Evolutionary conservation across 2,888 invertebrate genomes (phyloP).

Genomic region (Drosophila peninsularis): DNA sequence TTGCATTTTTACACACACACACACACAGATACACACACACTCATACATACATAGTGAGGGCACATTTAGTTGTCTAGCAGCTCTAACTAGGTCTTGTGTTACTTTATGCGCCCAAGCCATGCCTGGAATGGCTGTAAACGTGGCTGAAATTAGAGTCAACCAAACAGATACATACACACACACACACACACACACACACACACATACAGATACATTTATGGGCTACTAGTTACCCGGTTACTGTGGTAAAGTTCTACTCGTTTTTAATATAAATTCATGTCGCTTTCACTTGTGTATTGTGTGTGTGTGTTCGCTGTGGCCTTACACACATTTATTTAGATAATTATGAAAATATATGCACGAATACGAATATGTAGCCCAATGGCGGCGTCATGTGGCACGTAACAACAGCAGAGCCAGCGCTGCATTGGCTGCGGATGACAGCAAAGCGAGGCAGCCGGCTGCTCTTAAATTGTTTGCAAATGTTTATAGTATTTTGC

Average conservation of each 20-base stretch:
- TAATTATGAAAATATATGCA: slow-evolving; percentile 72
- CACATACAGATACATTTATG: slow-evolving; percentile 59
- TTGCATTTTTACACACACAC: slow-evolving; percentile 57
- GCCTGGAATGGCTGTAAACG: slow-evolving; percentile 42
- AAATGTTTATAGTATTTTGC: slow-evolving; percentile 28
- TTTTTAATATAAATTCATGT: slow-evolving; percentile 76
- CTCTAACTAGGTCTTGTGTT: slow-evolving; percentile 68
- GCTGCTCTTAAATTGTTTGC: slow-evolving; percentile 32
- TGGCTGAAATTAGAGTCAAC: slow-evolving; percentile 61
- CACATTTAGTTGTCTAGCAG: slow-evolving; percentile 32
- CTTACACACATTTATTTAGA: slow-evolving; percentile 71
- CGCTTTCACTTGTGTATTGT: slow-evolving; percentile 65
- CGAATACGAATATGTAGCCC: slow-evolving; percentile 28
- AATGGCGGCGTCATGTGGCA: slow-evolving; percentile 42
- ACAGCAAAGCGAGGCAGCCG: slow-evolving; percentile 5
- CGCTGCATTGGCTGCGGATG: slow-evolving; percentile 16
- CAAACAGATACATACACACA: slow-evolving; percentile 38
- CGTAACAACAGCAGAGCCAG: slow-evolving; percentile 29
- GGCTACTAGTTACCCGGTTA: slow-evolving; percentile 55
- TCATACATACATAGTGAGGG: slow-evolving; percentile 14
- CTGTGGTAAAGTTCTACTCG: slow-evolving; percentile 61
- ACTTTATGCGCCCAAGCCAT: slow-evolving; percentile 56
- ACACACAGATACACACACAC: slow-evolving; percentile 21
- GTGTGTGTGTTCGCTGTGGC: slow-evolving; percentile 35
- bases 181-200: slow-evolving; percentile 7